Evolutionary conservation across 2,888 invertebrate genomes (phyloP).

Genomic region (Enchytraeus crypticus): DNA sequence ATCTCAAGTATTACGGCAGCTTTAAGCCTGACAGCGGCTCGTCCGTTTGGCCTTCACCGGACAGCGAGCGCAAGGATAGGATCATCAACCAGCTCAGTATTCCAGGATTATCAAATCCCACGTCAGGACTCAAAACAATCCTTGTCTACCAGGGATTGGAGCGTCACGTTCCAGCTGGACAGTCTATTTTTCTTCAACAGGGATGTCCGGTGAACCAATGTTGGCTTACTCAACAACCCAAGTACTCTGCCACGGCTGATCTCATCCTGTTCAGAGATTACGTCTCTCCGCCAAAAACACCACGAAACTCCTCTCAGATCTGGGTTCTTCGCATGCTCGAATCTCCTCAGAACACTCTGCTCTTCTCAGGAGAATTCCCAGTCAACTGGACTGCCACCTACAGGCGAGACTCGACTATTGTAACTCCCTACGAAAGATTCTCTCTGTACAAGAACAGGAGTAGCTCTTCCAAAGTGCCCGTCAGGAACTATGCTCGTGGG

Average conservation of each 20-base stretch:
- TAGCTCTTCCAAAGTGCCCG: neutral
- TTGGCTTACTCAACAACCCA: conserved; percentile 5
- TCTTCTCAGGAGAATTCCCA: conserved; percentile 8
- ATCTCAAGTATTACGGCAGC: too few species aligned
- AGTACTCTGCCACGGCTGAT: conserved; percentile 4
- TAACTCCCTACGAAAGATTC: conserved; percentile 91
- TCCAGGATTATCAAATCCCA: too few species aligned
- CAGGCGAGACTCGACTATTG: conserved; percentile 84
- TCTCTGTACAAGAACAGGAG: conserved; percentile 59
- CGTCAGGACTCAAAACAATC: conserved; percentile 12
- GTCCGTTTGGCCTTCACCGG: too few species aligned
- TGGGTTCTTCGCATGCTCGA: conserved; percentile 90
- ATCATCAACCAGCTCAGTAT: too few species aligned
- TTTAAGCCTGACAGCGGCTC: too few species aligned
- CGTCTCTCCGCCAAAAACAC: neutral
- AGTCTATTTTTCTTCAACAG: conserved; percentile 5
- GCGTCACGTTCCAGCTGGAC: conserved; percentile 5
- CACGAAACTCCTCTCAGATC: conserved; percentile 13
- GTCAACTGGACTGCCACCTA: conserved; percentile 96
- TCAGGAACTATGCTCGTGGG: conserved; percentile 56
- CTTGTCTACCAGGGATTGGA: conserved; percentile 4
- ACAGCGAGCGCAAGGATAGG: too few species aligned
- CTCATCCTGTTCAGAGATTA: conserved; percentile 17
- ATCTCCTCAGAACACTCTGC: conserved; percentile 71
- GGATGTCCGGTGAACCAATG: conserved; percentile 19